Base-by-base conservation (phyloP, 2,113 vertebrate species). In the Henicopernis longicauda region DNA sequence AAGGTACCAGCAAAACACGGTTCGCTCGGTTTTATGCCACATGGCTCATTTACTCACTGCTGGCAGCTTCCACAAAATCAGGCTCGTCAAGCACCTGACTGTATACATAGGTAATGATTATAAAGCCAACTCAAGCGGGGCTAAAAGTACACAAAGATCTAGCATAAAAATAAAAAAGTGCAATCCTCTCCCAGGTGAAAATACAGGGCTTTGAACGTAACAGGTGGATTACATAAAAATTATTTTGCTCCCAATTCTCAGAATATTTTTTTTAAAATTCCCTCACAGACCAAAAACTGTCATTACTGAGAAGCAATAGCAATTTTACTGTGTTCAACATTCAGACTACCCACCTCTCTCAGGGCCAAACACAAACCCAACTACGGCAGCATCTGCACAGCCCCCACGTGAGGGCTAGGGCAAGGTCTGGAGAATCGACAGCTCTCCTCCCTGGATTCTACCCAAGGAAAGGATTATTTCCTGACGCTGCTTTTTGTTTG, bases 11-110 rank as follows among this genome's bases (percentile, higher is more conserved):
- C 54, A 82, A 65, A 97, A 38, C 70, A 67, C 1, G 62, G 34
- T 54, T 90, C 11, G 58, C 90, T 94, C 19, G 1, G 58, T 66
- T 93, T 97, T 78, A 83, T 66, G 80, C 89, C 89, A 71, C 93
- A 94, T 61, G 94, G 81, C 89, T 93, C 89, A 93, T 94, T 96
- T 94, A 65, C 87, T 97, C 89, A 76, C 77, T 91, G 94, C 91
- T 91, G 91, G 96, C 93, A 94, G 89, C 91, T 91, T 87, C 91
- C 91, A 91, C 89, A 79, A 82, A 87, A 86, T 44, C 91, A 70
- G 86, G 47, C 89, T 89, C 45, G 27, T 92, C 85, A 34, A 82
- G 86, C 96, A 95, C 94, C 95, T 95, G 93, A 95, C 93, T 81
- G 76, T 27, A 86, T 19, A 66, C 88, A 84, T 19, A 86, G 94